phyloP scores from a whole-genome alignment of 2,888 invertebrate genomes.

The Lasioglossum leucozonium region DNA sequence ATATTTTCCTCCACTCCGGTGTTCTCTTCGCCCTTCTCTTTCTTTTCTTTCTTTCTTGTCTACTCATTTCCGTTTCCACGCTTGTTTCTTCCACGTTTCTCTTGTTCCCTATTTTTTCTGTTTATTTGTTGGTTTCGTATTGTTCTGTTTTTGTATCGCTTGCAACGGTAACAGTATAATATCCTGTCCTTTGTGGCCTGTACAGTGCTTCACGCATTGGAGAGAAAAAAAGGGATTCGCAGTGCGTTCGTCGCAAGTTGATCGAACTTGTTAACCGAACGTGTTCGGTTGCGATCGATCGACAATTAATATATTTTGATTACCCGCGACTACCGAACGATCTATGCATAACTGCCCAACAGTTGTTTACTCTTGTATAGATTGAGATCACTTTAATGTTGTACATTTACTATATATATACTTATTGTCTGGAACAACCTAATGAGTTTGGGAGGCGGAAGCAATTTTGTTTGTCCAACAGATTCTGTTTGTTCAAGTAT shows the following conservation, averaged over 20 bases:
- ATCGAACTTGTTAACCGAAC: background rate
- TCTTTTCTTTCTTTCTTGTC: background rate
- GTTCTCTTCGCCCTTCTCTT: background rate
- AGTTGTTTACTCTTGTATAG: background rate
- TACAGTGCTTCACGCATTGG: background rate
- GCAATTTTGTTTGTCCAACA: constrained; percentile 40
- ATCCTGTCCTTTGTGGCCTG: background rate
- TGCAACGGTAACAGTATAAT: background rate
- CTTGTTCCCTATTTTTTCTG: background rate
- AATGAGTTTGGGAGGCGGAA: constrained; percentile 81
- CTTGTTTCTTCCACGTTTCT: background rate
- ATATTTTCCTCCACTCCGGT: background rate
- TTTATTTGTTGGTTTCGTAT: too few relatives aligned
- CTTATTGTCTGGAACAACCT: constrained; percentile 84
- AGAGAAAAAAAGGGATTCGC: background rate
- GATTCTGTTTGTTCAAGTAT: constrained; percentile 3
- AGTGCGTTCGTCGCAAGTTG: background rate
- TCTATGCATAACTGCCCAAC: background rate
- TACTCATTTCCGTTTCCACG: background rate
- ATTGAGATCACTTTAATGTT: background rate
- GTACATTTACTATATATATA: constrained; percentile 40
- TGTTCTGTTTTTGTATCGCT: constrained; percentile 25
- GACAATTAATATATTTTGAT: background rate
- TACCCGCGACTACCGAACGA: background rate
- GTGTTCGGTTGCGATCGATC: background rate